Evolutionary conservation across 2,888 invertebrate species (phyloP), one percentile per base, ranked within the genome.

Genomic region (Ceraclea dissimilis): DNA sequence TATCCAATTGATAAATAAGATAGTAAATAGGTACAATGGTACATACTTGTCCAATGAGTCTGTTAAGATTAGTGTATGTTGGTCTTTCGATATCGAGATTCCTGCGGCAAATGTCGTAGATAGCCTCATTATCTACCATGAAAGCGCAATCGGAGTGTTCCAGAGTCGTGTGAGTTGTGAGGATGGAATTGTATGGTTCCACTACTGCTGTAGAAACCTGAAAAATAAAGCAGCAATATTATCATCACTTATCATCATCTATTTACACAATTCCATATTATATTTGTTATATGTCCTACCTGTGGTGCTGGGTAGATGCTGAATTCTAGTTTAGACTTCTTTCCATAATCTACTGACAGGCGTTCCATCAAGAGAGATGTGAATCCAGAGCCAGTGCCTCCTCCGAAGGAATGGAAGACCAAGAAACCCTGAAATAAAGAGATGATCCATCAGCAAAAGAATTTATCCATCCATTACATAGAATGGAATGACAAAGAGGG

Each of bases 261-360:
- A n/a, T n/a, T n/a, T n/a, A n/a, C n/a, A n/a, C n/a, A n/a, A n/a
- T n/a, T n/a, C n/a, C n/a, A n/a, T n/a, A n/a, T n/a, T 10, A 26
- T 26, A 26, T 26, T 6, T 6, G 10, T 26, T 10, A 26, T 6
- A 6, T 26, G 26, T 4, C 39, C 16, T 73, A 89, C 91, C 79
- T 92, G 92, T 5, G 95, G 95, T 10, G 95, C 94, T 8, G 95
- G 95, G 70, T 96, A 96, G 65, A 95, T 90, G 55, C 93, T 88
- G 73, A 96, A 95, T 72, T 93, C 93, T 20, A 94, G 79, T 70
- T 94, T 94, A 52, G 91, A 91, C 74, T 93, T 94, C 75, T 93
- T 94, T 63, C 93, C 93, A 72, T 93, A 95, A 73, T 93, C 93
- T 1, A 93, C 90, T 49, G 90, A 90, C 39, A 96, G 81, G 49